Conservation (phyloP, 1,140 invertebrate genomes). For the Eupristina koningsbergeri region DNA sequence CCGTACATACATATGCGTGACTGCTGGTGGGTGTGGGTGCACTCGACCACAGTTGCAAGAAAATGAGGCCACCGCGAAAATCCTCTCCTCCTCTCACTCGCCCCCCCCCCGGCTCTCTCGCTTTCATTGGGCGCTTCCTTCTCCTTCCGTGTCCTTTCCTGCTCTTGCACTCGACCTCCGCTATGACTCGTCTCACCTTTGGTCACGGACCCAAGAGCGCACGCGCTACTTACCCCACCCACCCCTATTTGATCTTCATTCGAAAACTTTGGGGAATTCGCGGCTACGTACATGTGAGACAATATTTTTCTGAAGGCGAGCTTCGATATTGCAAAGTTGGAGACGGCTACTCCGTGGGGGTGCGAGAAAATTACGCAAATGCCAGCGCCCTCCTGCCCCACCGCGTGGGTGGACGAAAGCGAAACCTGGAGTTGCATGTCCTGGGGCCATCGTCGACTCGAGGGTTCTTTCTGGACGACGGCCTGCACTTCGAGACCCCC, state of each 20-base stretch:
- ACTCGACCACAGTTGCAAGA: conserved; percentile 12
- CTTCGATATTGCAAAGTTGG: neutral
- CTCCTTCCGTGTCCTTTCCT: neutral
- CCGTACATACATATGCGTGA: neutral
- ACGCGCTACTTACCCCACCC: neutral
- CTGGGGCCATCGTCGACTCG: neutral
- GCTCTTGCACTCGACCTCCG: neutral
- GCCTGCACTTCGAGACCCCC: neutral
- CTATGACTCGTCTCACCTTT: conserved; percentile 14
- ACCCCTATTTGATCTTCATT: neutral
- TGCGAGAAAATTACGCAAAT: neutral
- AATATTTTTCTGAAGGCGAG: no score
- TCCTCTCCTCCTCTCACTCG: neutral
- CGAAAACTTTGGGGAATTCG: conserved; percentile 23
- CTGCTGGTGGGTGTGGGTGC: no score
- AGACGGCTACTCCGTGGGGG: no score
- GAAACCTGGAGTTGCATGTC: neutral
- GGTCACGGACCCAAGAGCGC: neutral
- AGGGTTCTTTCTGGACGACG: no score
- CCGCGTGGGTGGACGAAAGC: neutral
- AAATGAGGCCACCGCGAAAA: conserved; percentile 31
- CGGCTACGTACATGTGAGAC: neutral
- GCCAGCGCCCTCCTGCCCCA: neutral
- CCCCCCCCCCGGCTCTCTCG: neutral
- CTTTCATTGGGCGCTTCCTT: neutral